Evolutionary conservation across 2,888 invertebrate genomes (phyloP).

Genomic region (Allophyes oxyacanthae): DNA sequence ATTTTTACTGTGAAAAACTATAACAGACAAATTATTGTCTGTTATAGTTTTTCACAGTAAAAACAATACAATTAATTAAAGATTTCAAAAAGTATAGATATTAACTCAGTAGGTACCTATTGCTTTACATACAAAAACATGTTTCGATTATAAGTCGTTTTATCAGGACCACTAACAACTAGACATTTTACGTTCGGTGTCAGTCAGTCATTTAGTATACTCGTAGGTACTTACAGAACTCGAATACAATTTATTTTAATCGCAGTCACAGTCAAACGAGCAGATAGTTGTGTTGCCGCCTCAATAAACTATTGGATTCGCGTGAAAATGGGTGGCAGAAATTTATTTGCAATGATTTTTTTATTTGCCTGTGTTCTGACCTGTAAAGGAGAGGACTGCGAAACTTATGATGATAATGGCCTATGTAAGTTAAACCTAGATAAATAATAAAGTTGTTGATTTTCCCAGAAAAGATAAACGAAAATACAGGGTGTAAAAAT

Average conservation of each 20-base stretch:
- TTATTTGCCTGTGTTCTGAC: slow-evolving; percentile 44
- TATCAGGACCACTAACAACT: slow-evolving; percentile 16
- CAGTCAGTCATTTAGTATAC: slow-evolving; percentile 3
- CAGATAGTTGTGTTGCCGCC: slow-evolving; percentile 44
- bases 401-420: slow-evolving; percentile 56
- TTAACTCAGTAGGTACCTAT: too few relatives aligned
- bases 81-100: too few relatives aligned
- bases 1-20: too few relatives aligned
- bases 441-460: background rate
- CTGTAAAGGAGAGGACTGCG: slow-evolving; percentile 52
- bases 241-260: slow-evolving; percentile 52
- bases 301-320: slow-evolving; percentile 52
- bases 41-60: too few relatives aligned
- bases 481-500: too few relatives aligned
- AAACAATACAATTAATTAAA: too few relatives aligned
- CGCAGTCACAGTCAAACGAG: slow-evolving; percentile 37
- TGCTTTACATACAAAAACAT: too few relatives aligned
- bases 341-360: slow-evolving; percentile 49
- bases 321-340: slow-evolving; percentile 54
- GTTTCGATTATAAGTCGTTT: slow-evolving; percentile 1
- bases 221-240: slow-evolving; percentile 14
- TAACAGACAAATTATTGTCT: too few relatives aligned
- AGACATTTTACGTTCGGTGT: slow-evolving; percentile 13
- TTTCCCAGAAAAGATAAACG: too few relatives aligned
- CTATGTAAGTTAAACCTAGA: slow-evolving; percentile 50